Evolutionary conservation across 2,797 vertebrate genomes (phyloP).

Genomic region (Gila robusta): DNA sequence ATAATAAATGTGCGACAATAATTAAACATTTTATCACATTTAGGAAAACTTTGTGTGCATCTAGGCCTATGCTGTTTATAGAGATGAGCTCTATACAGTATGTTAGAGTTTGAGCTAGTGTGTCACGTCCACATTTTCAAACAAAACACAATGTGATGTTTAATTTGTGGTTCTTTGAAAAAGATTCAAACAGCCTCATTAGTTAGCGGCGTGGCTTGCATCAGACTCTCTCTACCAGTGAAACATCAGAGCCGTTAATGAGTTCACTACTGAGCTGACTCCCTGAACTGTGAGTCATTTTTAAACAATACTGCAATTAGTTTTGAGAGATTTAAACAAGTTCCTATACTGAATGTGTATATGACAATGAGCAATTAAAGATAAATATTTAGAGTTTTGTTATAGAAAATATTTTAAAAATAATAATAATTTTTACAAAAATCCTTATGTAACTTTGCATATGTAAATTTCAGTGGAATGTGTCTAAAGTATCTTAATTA

Average conservation of each 20-base stretch:
- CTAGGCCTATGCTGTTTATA: background rate
- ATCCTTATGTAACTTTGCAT: background rate
- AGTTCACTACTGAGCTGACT: background rate
- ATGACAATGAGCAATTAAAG: background rate
- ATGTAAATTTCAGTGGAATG: background rate
- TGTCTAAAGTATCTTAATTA: no score
- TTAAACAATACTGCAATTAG: background rate
- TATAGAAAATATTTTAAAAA: background rate
- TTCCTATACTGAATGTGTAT: background rate
- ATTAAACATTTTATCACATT: slow-evolving; percentile 14
- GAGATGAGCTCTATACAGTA: background rate
- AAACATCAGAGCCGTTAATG: background rate
- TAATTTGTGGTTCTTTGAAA: background rate
- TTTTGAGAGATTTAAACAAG: background rate
- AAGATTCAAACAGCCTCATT: slow-evolving; percentile 6
- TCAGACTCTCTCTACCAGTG: background rate
- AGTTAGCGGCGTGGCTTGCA: background rate
- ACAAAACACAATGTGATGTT: background rate
- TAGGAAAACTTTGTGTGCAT: slow-evolving; percentile 6
- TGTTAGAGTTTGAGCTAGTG: background rate
- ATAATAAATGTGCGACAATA: slow-evolving; percentile 16
- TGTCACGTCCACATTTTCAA: background rate
- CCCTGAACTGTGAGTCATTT: background rate
- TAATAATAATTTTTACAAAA: background rate
- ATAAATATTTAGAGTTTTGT: background rate